These are phyloP conservation scores for Brachirus orientalis DNA, from an alignment of 2,113 vertebrate species.

Conservation along the genomic window DNA sequence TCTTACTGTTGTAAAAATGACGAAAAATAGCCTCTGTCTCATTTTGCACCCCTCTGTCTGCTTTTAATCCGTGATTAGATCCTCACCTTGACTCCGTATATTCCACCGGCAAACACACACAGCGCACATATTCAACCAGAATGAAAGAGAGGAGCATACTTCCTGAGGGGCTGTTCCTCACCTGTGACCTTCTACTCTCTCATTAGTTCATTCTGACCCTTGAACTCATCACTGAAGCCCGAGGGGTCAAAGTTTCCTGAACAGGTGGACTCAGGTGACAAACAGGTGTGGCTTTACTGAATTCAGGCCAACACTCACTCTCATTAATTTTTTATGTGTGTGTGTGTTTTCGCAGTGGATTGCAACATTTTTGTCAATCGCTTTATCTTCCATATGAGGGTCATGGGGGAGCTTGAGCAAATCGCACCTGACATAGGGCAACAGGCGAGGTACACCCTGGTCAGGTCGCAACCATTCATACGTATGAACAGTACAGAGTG, in stretches of 20 bases:
- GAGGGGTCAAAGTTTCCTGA: constrained; percentile 16
- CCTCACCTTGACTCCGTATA: constrained; percentile 8
- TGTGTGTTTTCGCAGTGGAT: too few relatives aligned
- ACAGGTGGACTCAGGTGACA: constrained; percentile 62
- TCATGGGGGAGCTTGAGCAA: too few relatives aligned
- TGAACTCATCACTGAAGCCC: constrained; percentile 36
- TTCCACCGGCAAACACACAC: neutral
- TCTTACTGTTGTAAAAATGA: constrained; percentile 18
- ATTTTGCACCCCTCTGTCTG: constrained; percentile 15
- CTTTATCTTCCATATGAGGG: too few relatives aligned
- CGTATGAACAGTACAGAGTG: too few relatives aligned
- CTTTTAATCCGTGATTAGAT: constrained; percentile 35
- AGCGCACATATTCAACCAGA: neutral
- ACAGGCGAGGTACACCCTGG: too few relatives aligned
- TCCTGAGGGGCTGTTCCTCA: constrained; percentile 31
- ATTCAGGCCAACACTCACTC: constrained; percentile 4
- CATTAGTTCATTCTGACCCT: constrained; percentile 51
- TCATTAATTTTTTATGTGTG: neutral
- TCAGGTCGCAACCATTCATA: too few relatives aligned
- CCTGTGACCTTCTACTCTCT: constrained; percentile 48
- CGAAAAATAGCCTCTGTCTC: constrained; percentile 7
- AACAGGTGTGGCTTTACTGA: constrained; percentile 54
- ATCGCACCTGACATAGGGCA: too few relatives aligned
- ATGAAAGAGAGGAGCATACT: constrained; percentile 22
- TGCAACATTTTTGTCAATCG: too few relatives aligned